phyloP scores from a whole-genome alignment of 2,113 vertebrate species.

The Tilapia sparmanii region DNA sequence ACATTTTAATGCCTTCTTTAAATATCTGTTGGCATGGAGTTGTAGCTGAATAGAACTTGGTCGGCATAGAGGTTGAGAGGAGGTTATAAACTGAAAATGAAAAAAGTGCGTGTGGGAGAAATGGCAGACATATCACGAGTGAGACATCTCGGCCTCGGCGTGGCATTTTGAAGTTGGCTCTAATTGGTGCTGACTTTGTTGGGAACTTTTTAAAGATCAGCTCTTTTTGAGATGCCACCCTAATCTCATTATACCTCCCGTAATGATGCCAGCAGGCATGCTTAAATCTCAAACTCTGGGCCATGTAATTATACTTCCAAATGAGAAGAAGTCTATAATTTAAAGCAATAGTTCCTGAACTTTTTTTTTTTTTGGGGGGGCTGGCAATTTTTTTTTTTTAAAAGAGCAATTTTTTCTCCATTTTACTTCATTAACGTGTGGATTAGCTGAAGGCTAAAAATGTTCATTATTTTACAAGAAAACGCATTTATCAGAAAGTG shows the following conservation, averaged over 20 bases:
- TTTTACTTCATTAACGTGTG: conserved; percentile 5
- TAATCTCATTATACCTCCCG: conserved; percentile 10
- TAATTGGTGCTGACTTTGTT: conserved; percentile 28
- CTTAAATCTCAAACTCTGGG: neutral
- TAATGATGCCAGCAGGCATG: conserved; percentile 8
- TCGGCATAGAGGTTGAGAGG: neutral
- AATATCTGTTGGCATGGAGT: neutral
- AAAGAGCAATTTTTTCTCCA: neutral
- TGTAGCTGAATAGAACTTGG: neutral
- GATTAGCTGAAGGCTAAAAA: neutral
- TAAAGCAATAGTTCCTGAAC: neutral
- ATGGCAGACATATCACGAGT: neutral
- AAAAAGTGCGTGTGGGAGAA: neutral
- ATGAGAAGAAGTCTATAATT: neutral
- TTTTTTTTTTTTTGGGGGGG: neutral
- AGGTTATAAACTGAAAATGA: neutral
- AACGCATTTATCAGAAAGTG: conserved; percentile 1
- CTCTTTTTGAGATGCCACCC: neutral
- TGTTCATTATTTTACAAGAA: conserved; percentile 17
- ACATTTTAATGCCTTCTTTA: neutral
- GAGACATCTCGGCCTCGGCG: neutral
- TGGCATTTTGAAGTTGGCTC: conserved; percentile 24
- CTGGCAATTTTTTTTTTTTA: neutral
- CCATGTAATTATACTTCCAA: conserved; percentile 5
- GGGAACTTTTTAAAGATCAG: conserved; percentile 32